Conservation (phyloP, 2,888 invertebrate genomes). For the Cephus pulcher region DNA sequence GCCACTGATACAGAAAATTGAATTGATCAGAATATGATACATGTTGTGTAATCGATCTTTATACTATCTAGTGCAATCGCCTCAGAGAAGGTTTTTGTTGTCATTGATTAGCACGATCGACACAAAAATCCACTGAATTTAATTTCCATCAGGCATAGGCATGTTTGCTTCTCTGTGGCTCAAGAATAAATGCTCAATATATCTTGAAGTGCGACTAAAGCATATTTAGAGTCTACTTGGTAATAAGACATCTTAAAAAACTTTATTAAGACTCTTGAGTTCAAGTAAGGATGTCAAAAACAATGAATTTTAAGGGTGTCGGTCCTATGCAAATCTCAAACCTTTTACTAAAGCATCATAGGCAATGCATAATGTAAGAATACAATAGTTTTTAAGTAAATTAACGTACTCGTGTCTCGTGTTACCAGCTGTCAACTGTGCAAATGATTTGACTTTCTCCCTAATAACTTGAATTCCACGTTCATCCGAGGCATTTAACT, state of each 20-base stretch:
- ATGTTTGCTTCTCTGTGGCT: constrained; percentile 24
- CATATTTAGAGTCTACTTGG: constrained; percentile 42
- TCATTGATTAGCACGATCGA: constrained; percentile 25
- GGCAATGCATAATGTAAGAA: constrained; percentile 26
- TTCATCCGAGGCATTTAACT: constrained; percentile 98
- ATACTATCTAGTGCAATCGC: constrained; percentile 8
- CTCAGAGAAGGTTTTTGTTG: constrained; percentile 41
- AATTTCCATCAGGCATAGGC: constrained; percentile 1
- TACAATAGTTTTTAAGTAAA: neutral
- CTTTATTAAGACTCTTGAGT: constrained; percentile 45
- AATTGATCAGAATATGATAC: neutral
- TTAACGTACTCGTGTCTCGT: constrained; percentile 77
- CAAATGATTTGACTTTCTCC: constrained; percentile 96
- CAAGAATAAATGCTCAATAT: constrained; percentile 15
- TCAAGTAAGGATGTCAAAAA: constrained; percentile 5
- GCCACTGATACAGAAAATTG: constrained; percentile 42
- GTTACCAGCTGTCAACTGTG: constrained; percentile 87
- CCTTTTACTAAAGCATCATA: constrained; percentile 61
- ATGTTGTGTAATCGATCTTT: neutral
- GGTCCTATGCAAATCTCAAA: constrained; percentile 43
- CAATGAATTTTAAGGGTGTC: constrained; percentile 8
- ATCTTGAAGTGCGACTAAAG: neutral
- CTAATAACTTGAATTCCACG: constrained; percentile 97
- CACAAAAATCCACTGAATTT: constrained; percentile 29
- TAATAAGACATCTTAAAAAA: constrained; percentile 44